These are phyloP conservation scores for Poeciliopsis turneri DNA, from an alignment of 2,797 vertebrate genomes.

Conservation along the genomic window DNA sequence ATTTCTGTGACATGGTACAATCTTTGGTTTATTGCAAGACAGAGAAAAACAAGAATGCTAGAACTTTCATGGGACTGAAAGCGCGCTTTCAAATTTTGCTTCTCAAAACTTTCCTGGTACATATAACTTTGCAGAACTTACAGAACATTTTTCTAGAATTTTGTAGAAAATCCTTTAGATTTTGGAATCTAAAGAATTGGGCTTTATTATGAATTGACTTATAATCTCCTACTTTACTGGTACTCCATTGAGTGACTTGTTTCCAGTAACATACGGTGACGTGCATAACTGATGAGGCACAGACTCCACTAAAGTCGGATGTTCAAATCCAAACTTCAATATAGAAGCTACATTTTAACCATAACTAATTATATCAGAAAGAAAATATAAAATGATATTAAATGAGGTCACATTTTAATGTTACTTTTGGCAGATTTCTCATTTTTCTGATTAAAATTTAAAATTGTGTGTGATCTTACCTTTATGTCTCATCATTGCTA, in stretches of 20 bases:
- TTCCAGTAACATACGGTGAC: neutral
- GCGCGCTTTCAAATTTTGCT: neutral
- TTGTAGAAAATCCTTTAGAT: neutral
- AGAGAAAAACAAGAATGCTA: neutral
- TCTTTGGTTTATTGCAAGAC: neutral
- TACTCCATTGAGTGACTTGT: neutral
- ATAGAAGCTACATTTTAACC: no score
- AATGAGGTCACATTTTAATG: no score
- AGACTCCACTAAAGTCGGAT: no score
- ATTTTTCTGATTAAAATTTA: no score
- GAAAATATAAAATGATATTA: no score
- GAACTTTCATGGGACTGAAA: neutral
- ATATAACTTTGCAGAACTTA: neutral
- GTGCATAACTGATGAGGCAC: no score
- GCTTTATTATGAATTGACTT: neutral
- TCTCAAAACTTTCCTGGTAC: neutral
- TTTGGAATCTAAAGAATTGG: neutral
- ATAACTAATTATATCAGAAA: no score
- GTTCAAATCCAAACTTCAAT: no score
- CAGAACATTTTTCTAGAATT: neutral
- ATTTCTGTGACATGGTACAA: neutral
- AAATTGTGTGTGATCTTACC: no score
- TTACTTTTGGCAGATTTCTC: no score
- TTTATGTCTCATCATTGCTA: no score
- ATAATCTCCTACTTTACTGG: neutral